Evolutionary conservation across 2,888 invertebrate species (phyloP), one percentile per base, ranked within the genome.

Genomic region (Agrochola litura): DNA sequence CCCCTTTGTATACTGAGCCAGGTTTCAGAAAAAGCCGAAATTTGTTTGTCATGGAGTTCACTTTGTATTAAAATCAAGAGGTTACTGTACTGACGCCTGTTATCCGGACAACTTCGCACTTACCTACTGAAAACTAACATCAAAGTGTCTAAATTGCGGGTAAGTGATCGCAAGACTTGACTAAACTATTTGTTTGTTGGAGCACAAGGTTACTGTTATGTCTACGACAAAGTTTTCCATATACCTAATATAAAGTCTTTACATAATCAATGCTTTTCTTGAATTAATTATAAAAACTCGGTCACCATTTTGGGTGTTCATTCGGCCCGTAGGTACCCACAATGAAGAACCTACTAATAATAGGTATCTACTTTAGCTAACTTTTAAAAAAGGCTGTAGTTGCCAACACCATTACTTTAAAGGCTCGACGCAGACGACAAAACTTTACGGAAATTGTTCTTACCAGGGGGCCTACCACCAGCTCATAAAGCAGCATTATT

Each of bases 131-230:
- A 65, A 81, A 80, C 68, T 80, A 49, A 61, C 46, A 41, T 46
- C 65, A 37, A 74, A 69, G 46, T 75, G 37, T 54, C 52, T 30
- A 64, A 81, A 82, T 68, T 82, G 54, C 14, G 41, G 37, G 69
- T 49, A 61, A 61, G 37, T 63, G 76, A 56, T 69, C 41, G 69
- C 60, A 46, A 56, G 54, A 80, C 64, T 80, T 56, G 54, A 67
- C 81, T 60, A 49, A 81, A 81, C 68, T 75, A 80, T 81, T 81
- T 75, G 64, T 54, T 65, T 65, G 41, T 64, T 19, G 25, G 54
- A 14, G 16, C 52, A 60, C 14, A 37, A 54, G 8, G 46, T 25
- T 46, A 68, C 37, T 41, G n/a, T 54, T 19, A 54, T 37, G n/a
- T 10, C 6, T 10, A n/a, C 10, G 6, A 25, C 1, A 25, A n/a